Evolutionary conservation across 2,797 vertebrate species (phyloP).

Genomic region (Bucorvus abyssinicus): DNA sequence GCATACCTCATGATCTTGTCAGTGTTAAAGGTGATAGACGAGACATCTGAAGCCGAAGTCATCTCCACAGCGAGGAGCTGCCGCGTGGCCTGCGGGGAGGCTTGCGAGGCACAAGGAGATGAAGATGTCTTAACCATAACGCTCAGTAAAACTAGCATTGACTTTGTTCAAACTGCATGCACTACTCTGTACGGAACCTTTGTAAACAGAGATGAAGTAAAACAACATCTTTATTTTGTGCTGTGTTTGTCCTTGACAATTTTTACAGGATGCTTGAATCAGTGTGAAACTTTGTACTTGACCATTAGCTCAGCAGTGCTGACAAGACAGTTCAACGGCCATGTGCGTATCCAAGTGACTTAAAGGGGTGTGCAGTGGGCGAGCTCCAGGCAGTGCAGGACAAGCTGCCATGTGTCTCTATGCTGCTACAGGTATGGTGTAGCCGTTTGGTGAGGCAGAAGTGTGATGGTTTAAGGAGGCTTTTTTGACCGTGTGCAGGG

Average conservation of each 20-base stretch:
- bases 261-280: background rate
- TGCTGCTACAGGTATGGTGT: background rate
- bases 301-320: background rate
- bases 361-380: background rate
- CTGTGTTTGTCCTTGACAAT: background rate
- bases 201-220: slow-evolving; percentile 67
- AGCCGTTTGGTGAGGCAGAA: background rate
- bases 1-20: slow-evolving; percentile 36
- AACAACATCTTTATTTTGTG: slow-evolving; percentile 62
- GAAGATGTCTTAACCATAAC: background rate
- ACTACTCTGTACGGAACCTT: slow-evolving; percentile 53
- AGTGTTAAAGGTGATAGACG: slow-evolving; percentile 4
- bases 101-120: background rate
- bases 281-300: background rate
- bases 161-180: slow-evolving; percentile 65
- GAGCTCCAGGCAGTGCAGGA: background rate
- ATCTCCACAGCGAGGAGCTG: background rate
- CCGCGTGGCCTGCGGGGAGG: background rate
- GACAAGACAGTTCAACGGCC: background rate
- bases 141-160: background rate
- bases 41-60: background rate
- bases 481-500: background rate
- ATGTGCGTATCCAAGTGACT: rapidly evolving
- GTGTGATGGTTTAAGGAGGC: background rate
- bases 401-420: rapidly evolving